Conservation (phyloP, 2,888 invertebrate species). For the Endotricha flammealis region DNA sequence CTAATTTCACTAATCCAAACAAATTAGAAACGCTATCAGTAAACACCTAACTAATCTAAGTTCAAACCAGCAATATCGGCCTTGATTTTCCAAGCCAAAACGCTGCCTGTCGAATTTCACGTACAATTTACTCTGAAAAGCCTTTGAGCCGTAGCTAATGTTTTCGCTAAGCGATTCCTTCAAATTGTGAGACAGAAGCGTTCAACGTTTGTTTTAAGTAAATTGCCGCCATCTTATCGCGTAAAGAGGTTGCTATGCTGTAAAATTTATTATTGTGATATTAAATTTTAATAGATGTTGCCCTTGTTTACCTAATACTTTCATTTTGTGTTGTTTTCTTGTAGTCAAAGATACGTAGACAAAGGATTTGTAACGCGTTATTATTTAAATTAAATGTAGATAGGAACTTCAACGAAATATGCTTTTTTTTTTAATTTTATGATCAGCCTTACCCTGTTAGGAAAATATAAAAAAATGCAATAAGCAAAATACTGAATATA, state of each 20-base stretch:
- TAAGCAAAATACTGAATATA: no score
- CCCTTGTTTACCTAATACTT: no score
- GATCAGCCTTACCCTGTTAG: no score
- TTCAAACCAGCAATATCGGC: slow-evolving; percentile 36
- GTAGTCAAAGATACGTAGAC: no score
- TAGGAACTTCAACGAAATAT: no score
- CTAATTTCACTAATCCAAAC: no score
- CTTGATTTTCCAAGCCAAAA: slow-evolving; percentile 47
- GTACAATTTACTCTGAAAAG: slow-evolving; percentile 70
- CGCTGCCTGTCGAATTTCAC: slow-evolving; percentile 63
- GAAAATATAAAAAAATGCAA: no score
- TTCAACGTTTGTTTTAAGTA: slow-evolving; percentile 38
- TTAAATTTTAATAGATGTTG: slow-evolving; percentile 26
- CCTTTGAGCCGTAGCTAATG: slow-evolving; percentile 68
- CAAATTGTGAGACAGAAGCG: slow-evolving; percentile 41
- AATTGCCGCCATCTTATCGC: slow-evolving; percentile 39
- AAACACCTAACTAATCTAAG: slow-evolving; percentile 35
- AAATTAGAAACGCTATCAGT: neutral
- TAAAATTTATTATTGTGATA: slow-evolving; percentile 26
- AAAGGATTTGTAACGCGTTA: no score
- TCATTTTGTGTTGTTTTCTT: no score
- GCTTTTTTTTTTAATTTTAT: no score
- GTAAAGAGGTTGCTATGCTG: slow-evolving; percentile 25
- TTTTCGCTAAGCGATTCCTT: slow-evolving; percentile 69
- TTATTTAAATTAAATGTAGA: no score